Percentiles rank a stretch among this genome's conserved stretches.
Conservation (phyloP, 2,113 vertebrate genomes). For the Crypturellus undulatus region DNA sequence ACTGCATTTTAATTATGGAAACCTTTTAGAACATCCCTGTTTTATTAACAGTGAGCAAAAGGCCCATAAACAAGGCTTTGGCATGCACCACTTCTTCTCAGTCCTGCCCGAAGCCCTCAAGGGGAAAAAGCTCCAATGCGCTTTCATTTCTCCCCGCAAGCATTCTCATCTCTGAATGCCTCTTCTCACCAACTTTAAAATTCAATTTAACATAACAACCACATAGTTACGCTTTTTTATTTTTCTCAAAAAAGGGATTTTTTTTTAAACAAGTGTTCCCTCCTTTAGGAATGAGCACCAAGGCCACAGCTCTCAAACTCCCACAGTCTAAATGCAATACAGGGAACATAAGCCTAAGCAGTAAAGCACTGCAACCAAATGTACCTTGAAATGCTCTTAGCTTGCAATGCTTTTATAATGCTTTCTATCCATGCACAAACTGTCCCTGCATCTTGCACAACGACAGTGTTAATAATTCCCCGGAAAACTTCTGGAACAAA, state of each 20-base stretch:
- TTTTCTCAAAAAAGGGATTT: no score
- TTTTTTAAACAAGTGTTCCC: neutral
- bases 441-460: neutral
- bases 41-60: slow-evolving; percentile 74
- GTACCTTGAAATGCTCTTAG: slow-evolving; percentile 46
- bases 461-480: neutral
- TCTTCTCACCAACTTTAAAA: slow-evolving; percentile 60
- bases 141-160: slow-evolving; percentile 52
- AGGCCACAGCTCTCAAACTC: slow-evolving; percentile 33
- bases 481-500: slow-evolving; percentile 47
- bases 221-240: slow-evolving; percentile 32
- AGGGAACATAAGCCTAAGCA: slow-evolving; percentile 23
- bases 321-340: neutral
- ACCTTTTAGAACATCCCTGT: slow-evolving; percentile 69
- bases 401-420: slow-evolving; percentile 29
- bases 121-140: slow-evolving; percentile 27
- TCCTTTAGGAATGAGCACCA: slow-evolving; percentile 44
- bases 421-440: neutral
- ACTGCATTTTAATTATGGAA: slow-evolving; percentile 72
- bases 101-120: slow-evolving; percentile 49
- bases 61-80: slow-evolving; percentile 63
- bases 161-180: slow-evolving; percentile 57
- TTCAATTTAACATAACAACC: slow-evolving; percentile 62
- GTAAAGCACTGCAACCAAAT: slow-evolving; percentile 40
- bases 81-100: slow-evolving; percentile 64